A percentile compares a stretch with the other conserved stretches of the same genome.
phyloP scores from a whole-genome alignment of 2,113 vertebrate species.

The Lipotes vexillifer region DNA sequence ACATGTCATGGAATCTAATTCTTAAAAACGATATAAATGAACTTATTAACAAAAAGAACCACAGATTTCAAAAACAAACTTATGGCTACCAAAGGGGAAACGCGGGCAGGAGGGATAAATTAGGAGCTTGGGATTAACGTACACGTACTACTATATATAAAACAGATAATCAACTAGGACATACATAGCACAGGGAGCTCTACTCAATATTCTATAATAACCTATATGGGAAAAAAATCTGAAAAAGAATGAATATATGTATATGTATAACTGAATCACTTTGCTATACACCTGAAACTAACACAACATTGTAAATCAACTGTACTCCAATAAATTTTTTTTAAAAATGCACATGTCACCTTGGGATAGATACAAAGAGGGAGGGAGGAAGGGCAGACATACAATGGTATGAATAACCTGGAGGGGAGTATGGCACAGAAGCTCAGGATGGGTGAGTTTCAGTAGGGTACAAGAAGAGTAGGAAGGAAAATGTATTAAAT shows the following conservation, averaged over 20 bases:
- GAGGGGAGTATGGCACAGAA: neutral
- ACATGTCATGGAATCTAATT: neutral
- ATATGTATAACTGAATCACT: neutral
- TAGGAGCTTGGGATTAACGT: neutral
- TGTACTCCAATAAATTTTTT: neutral
- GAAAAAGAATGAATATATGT: neutral
- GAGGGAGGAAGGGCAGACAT: neutral
- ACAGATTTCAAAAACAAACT: neutral
- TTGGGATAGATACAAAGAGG: neutral
- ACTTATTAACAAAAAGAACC: neutral
- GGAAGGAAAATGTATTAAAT: neutral
- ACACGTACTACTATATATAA: neutral
- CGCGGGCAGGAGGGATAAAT: neutral
- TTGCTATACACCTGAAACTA: neutral
- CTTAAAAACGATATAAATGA: neutral
- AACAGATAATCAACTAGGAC: neutral
- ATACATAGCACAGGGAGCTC: neutral
- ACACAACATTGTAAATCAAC: neutral
- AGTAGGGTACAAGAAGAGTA: neutral
- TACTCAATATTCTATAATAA: neutral
- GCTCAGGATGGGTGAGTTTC: neutral
- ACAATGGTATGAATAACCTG: neutral
- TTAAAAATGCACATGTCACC: neutral
- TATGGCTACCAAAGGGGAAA: neutral
- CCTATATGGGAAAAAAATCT: neutral